Evolutionary conservation across 2,113 vertebrate species (phyloP), one percentile per base, ranked within the genome.

Genomic region (Chauna torquata): DNA sequence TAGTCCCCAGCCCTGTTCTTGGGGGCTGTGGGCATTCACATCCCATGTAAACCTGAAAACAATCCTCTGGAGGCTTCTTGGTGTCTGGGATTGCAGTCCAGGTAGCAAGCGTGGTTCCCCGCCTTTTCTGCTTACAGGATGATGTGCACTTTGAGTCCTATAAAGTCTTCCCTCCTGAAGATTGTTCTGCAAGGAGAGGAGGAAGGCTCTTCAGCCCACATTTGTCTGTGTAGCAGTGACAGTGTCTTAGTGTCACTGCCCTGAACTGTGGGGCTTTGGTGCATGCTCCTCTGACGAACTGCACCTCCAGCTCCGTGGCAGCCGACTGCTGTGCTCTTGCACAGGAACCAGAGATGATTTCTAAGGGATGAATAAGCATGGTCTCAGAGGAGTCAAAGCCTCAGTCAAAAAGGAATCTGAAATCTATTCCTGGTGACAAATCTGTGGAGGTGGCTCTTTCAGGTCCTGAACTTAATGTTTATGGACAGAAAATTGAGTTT

Each of bases 401-500:
- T 22, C 12, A 69, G 42, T 44, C 36, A 16, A 14, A 71, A 59
- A 15, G 12, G 44, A 28, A 81, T 28, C 11, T 8, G 5, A 11
- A 22, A 72, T 44, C 15, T 16, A 2, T 11, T 77, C 36, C 32
- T 9, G 0, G 14, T 45, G 58, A 10, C 22, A 69, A 9, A 23
- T 14, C 36, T 28, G 2, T 0, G 1, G 71, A 32, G 10, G 18
- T 38, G 5, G 5, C 23, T 38, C 18, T 1, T 38, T 64, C 20
- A 20, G 34, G 27, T 40, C 38, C 57, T 75, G 44, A 42, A 10
- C 15, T 59, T 76, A 30, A 28, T 3, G 22, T 36, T 66, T 59
- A 23, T 12, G 54, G 30, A 42, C 40, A 66, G 11, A 55, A 66
- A 27, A 36, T 1, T 0, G 22, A 50, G 3, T 38, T 76, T 34